Evolutionary conservation across 2,113 vertebrate species (phyloP).

Genomic region (Scolopax mira): DNA sequence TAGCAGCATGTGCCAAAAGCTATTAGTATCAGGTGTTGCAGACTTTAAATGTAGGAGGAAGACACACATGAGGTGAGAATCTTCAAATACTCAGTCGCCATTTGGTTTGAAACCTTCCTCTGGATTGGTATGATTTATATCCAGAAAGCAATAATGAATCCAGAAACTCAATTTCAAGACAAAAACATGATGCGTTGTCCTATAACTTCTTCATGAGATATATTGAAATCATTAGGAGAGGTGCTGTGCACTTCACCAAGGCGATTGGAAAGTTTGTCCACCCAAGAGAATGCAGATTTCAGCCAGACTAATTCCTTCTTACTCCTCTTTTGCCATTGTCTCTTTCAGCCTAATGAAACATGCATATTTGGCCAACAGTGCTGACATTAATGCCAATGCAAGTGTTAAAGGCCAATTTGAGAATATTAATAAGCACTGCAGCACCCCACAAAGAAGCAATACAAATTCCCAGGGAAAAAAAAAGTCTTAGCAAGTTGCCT

Average conservation of each 20-base stretch:
- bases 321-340: background rate
- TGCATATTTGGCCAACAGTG: background rate
- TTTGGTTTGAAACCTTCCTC: background rate
- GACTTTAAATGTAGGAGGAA: background rate
- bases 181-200: background rate
- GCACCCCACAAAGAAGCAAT: background rate
- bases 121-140: background rate
- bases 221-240: background rate
- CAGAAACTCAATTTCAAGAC: background rate
- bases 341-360: background rate
- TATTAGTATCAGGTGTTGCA: background rate
- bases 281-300: background rate
- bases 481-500: background rate
- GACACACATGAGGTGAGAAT: fast-evolving
- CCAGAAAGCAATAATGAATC: background rate
- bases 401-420: background rate
- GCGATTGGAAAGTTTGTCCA: background rate
- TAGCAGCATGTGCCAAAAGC: background rate
- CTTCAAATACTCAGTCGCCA: background rate
- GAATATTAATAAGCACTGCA: background rate
- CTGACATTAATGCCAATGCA: background rate
- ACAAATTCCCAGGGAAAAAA: background rate
- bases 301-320: background rate
- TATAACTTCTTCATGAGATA: background rate
- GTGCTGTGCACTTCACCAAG: background rate